phyloP scores from a whole-genome alignment of 2,888 invertebrate species.

The Platerodrilus igneus region DNA sequence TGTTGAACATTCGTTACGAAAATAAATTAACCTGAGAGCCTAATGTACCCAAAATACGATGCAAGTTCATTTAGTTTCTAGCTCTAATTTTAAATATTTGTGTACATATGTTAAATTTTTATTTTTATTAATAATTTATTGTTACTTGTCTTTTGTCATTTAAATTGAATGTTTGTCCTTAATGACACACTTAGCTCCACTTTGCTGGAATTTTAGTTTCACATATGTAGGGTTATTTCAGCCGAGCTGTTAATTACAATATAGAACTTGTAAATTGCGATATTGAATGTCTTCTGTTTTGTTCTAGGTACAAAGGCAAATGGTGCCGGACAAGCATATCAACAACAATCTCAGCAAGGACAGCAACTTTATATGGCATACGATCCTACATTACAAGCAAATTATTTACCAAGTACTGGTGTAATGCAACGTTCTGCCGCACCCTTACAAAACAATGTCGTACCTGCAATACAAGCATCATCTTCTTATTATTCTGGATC shows the following conservation, averaged over 20 bases:
- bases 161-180: too few species aligned
- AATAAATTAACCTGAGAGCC: too few species aligned
- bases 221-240: too few species aligned
- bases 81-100: too few species aligned
- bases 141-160: too few species aligned
- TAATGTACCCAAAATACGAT: too few species aligned
- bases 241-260: slow-evolving; percentile 1
- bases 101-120: too few species aligned
- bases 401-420: slow-evolving; percentile 60
- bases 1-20: too few species aligned
- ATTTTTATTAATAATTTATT: too few species aligned
- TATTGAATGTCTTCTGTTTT: slow-evolving; percentile 5
- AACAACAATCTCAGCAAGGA: slow-evolving; percentile 52
- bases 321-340: slow-evolving; percentile 55
- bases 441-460: slow-evolving; percentile 48
- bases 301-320: slow-evolving; percentile 51
- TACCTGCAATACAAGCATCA: slow-evolving; percentile 50
- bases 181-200: too few species aligned
- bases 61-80: too few species aligned
- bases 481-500: slow-evolving; percentile 53
- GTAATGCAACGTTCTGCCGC: slow-evolving; percentile 57
- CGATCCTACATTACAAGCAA: slow-evolving; percentile 54
- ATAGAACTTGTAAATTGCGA: slow-evolving; percentile 1
- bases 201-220: too few species aligned
- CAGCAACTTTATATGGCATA: slow-evolving; percentile 58